Conservation (phyloP, 2,797 vertebrate genomes). For the Pseudotriccus pelzelni region DNA sequence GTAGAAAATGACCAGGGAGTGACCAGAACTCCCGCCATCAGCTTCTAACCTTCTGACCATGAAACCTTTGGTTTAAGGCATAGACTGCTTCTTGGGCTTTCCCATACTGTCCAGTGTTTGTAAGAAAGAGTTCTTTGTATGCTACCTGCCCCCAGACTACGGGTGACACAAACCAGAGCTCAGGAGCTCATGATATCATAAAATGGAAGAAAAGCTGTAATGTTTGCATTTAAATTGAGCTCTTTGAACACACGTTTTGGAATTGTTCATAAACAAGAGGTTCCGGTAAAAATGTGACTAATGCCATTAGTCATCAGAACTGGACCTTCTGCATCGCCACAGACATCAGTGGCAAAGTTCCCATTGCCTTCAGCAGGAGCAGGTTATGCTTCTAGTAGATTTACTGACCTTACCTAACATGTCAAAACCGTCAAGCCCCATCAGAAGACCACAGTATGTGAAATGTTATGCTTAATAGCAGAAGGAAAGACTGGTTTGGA, state of each 20-base stretch:
- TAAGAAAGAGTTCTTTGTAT: background rate
- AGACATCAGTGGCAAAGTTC: background rate
- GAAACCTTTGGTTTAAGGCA: background rate
- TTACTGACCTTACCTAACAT: background rate
- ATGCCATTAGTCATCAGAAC: constrained; percentile 55
- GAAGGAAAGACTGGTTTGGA: background rate
- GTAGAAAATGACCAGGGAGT: background rate
- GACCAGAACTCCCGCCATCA: background rate
- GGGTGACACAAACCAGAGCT: background rate
- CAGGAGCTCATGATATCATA: background rate
- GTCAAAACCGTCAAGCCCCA: background rate
- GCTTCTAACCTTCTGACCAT: background rate
- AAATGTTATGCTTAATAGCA: background rate
- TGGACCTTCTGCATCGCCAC: background rate
- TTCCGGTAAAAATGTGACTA: constrained; percentile 64
- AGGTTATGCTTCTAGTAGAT: background rate
- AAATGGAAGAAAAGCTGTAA: background rate
- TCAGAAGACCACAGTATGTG: background rate
- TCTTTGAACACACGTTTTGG: constrained; percentile 14
- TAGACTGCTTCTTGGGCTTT: background rate
- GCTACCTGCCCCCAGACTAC: background rate
- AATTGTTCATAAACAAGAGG: background rate
- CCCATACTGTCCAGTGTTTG: background rate
- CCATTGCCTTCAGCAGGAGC: background rate
- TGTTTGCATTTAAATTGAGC: background rate